A percentile compares a stretch with the other conserved stretches of the same genome.
phyloP scores from a whole-genome alignment of 2,797 vertebrate genomes.

The Myripristis murdjan region DNA sequence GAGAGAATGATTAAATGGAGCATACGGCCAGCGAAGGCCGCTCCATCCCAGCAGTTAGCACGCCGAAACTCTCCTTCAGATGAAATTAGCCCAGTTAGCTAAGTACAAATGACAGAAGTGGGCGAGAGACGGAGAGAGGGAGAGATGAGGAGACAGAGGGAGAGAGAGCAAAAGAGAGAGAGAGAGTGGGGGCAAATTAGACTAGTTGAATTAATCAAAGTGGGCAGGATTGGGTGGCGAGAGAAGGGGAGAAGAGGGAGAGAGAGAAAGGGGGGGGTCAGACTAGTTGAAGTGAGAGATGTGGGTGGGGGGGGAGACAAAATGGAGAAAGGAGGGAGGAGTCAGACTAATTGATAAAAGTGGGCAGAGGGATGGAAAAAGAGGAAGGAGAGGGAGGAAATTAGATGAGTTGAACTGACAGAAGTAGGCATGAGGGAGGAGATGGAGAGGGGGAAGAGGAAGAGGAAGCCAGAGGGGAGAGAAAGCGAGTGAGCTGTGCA shows the following conservation, averaged over 20 bases:
- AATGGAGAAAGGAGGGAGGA: conserved; percentile 17
- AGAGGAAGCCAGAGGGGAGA: background rate
- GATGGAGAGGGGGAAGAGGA: background rate
- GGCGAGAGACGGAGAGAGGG: conserved; percentile 1
- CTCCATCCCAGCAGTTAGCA: background rate
- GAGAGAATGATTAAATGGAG: background rate
- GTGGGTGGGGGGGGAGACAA: conserved; percentile 12
- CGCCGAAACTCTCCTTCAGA: conserved; percentile 16
- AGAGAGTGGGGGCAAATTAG: no score
- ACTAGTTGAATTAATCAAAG: background rate
- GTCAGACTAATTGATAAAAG: conserved; percentile 45
- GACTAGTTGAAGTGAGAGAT: conserved; percentile 31
- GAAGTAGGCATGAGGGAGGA: conserved; percentile 17
- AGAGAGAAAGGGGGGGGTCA: background rate
- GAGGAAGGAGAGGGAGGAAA: conserved; percentile 10
- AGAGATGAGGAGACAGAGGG: conserved; percentile 6
- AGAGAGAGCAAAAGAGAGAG: no score
- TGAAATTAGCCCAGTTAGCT: conserved; percentile 36
- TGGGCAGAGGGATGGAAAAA: conserved; percentile 21
- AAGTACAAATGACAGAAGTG: conserved; percentile 45
- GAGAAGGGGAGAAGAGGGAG: background rate
- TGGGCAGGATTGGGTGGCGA: conserved; percentile 1
- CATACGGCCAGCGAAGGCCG: background rate
- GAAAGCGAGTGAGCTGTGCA: conserved; percentile 23
- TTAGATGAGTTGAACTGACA: conserved; percentile 44